phyloP scores from a whole-genome alignment of 1,140 invertebrate genomes.

The Scaptomyza pallida region DNA sequence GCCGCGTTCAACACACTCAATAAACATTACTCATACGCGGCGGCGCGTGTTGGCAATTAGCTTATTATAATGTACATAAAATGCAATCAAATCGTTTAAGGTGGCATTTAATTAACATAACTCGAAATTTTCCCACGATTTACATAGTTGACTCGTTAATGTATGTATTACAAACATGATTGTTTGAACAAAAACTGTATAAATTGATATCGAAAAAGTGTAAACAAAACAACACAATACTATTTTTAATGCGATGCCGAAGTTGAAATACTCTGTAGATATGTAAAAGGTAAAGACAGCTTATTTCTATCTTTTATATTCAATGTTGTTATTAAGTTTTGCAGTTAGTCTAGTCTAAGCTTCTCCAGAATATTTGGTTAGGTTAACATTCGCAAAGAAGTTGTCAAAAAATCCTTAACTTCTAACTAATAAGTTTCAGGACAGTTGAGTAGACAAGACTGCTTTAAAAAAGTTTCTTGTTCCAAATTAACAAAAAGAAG shows the following conservation, averaged over 20 bases:
- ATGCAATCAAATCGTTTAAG: slow-evolving; percentile 44
- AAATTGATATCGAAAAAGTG: slow-evolving; percentile 22
- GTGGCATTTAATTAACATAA: slow-evolving; percentile 66
- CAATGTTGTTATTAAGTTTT: too few relatives aligned
- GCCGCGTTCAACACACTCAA: slow-evolving; percentile 16
- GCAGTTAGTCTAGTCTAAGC: too few relatives aligned
- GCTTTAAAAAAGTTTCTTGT: too few relatives aligned
- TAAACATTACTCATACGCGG: slow-evolving; percentile 57
- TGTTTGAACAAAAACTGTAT: slow-evolving; percentile 21
- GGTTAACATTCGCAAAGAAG: too few relatives aligned
- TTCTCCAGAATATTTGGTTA: too few relatives aligned
- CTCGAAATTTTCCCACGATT: slow-evolving; percentile 68
- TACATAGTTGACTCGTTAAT: slow-evolving; percentile 24
- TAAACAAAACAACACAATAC: slow-evolving; percentile 25
- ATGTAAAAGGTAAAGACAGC: not conserved
- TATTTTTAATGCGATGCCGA: not conserved
- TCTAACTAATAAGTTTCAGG: too few relatives aligned
- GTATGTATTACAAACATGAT: slow-evolving; percentile 18
- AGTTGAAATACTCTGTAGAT: not conserved
- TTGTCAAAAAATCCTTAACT: too few relatives aligned
- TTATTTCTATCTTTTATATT: too few relatives aligned
- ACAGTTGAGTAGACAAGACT: too few relatives aligned
- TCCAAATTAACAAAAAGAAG: too few relatives aligned
- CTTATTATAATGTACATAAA: slow-evolving; percentile 33
- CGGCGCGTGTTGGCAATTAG: slow-evolving; percentile 74